These are phyloP conservation scores for Chloroceryle inda DNA, from an alignment of 2,797 vertebrate species.

Conservation along the genomic window DNA sequence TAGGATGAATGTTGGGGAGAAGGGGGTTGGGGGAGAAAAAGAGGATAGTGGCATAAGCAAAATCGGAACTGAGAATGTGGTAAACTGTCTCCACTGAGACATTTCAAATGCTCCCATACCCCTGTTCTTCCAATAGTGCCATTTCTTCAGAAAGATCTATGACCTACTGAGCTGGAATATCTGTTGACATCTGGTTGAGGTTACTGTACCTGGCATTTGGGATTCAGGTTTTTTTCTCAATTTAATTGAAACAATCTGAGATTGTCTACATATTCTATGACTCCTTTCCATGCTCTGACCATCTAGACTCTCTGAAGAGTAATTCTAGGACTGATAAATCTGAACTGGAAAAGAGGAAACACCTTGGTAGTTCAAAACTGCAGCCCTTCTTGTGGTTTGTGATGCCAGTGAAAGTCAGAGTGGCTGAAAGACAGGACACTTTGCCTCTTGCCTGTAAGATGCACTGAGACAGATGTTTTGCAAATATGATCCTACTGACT, in stretches of 20 bases:
- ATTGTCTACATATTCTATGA: not conserved
- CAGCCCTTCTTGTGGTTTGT: not conserved
- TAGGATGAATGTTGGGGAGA: accelerated
- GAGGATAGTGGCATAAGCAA: not conserved
- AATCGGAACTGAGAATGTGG: not conserved
- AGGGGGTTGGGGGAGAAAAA: too few relatives aligned
- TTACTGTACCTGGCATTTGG: conserved; percentile 17
- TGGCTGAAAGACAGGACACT: not conserved
- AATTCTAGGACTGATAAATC: not conserved
- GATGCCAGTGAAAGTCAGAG: not conserved
- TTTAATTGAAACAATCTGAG: conserved; percentile 51
- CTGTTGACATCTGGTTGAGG: conserved; percentile 14
- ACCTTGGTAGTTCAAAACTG: not conserved
- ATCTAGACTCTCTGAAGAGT: not conserved
- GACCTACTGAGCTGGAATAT: conserved; percentile 31
- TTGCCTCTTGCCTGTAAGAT: not conserved
- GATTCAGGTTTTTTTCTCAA: not conserved
- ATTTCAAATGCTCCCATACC: not conserved
- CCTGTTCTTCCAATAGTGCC: not conserved
- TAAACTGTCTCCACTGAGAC: not conserved
- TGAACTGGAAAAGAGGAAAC: not conserved
- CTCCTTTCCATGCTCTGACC: conserved; percentile 9
- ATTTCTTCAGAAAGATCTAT: not conserved
- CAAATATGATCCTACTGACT: not conserved
- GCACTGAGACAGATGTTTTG: not conserved